phyloP scores from a whole-genome alignment of 1,140 invertebrate genomes.

The Acyrthosiphon pisum region DNA sequence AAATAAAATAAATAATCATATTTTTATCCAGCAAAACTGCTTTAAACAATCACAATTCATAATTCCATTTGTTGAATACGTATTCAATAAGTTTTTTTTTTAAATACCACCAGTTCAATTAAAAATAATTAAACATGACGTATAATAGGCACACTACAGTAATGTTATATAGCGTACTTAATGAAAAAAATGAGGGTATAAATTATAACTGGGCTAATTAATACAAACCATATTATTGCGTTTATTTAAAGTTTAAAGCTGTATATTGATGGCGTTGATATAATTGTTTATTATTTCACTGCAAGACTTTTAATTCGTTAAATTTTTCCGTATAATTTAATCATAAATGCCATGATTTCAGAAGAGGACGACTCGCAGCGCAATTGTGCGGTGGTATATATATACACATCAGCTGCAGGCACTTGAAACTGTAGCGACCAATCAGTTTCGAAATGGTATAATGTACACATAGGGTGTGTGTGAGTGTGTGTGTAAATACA shows the following conservation, averaged over 20 bases:
- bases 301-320: neutral
- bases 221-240: neutral
- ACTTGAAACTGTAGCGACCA: conserved; percentile 14
- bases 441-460: neutral
- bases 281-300: neutral
- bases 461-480: neutral
- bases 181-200: neutral
- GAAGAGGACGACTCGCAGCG: neutral
- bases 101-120: neutral
- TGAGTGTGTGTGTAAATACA: neutral
- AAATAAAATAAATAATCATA: neutral
- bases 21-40: neutral
- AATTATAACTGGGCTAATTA: neutral
- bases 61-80: neutral
- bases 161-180: neutral
- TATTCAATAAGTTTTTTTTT: neutral
- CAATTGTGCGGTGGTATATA: neutral
- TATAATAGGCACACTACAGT: neutral
- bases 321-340: neutral
- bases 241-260: conserved; percentile 2
- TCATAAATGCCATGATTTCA: neutral
- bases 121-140: neutral
- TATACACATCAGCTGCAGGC: neutral
- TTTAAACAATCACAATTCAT: neutral
- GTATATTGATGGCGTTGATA: neutral